A percentile compares a stretch with the other conserved stretches of the same genome.
phyloP scores from a whole-genome alignment of 2,888 invertebrate genomes.

The Rotaria socialis region DNA sequence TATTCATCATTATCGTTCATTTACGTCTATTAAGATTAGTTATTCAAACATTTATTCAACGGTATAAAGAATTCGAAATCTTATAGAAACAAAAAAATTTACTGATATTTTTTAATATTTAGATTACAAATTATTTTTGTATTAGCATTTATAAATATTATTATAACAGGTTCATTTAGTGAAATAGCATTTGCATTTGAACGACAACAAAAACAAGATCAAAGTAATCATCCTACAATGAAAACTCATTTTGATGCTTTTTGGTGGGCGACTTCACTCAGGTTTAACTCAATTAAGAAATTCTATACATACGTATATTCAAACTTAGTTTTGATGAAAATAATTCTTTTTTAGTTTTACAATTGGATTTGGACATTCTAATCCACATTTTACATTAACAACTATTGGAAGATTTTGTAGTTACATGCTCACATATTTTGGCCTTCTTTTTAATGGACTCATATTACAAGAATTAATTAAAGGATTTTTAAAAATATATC shows the following conservation, averaged over 20 bases:
- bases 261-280: constrained; percentile 14
- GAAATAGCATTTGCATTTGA: constrained; percentile 18
- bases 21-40: constrained; percentile 25
- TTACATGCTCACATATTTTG: constrained; percentile 25
- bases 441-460: constrained; percentile 16
- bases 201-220: background rate
- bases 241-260: constrained; percentile 24
- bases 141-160: background rate
- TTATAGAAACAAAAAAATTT: background rate
- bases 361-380: background rate
- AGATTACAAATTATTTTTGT: background rate
- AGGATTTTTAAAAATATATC: background rate
- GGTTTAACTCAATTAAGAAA: background rate
- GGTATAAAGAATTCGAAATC: background rate
- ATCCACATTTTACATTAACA: constrained; percentile 11
- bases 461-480: constrained; percentile 35
- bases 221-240: background rate
- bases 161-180: constrained; percentile 10
- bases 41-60: background rate
- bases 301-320: background rate
- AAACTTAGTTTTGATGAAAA: background rate
- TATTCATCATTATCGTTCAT: background rate
- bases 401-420: constrained; percentile 1
- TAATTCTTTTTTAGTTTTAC: background rate
- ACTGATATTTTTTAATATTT: background rate